Base-by-base conservation (phyloP, 53 echinoderm and acorn worm species). In the Actinopyga echinites region DNA sequence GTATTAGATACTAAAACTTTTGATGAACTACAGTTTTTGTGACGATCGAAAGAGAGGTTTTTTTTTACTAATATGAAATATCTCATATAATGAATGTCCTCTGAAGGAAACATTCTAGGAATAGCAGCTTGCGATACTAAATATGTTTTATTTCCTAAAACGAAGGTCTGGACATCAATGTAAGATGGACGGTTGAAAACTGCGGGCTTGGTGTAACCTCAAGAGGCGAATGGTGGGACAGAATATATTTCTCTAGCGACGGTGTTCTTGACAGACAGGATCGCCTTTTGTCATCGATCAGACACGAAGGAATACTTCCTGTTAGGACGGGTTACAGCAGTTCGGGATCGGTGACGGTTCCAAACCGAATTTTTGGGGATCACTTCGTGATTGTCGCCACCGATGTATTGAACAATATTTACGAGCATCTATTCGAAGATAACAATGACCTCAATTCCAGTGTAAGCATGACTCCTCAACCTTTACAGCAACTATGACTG, bases 391-490 rank as follows among this genome's bases (percentile, higher is more conserved):
- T 80, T 45, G 81, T 80, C 22, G 63, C n/a, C 13, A 80, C 81
- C 4, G 81, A 80, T 34, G 35, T 80, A 7, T 59, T 37, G 23
- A 23, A 30, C 1, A 35, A 22, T 38, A 15, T 80, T 21, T 80
- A 80, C 44, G 81, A 80, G 44, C 34, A 80, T 42, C 10, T 33
- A 21, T 61, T 44, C 35, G 81, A 80, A 80, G 40, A 62, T 61
- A 80, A 80, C 81, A 80, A 80, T 61, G 35, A 37, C 21, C 13
- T 59, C 2, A 40, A 37, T 9, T 61, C 60, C 1, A 62, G 32
- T 33, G 81, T 80, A 80, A 80, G 35, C 55, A 54, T 12, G 19
- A 54, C 55, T 54, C 55, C 55, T 26, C 28, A 62, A 0, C 22
- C 8, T 7, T 29, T 23, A 12, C 59, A 59, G 59, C 15, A 10